These are phyloP conservation scores for Zaprionus vittiger DNA, from an alignment of 1,140 invertebrate species.

Conservation along the genomic window DNA sequence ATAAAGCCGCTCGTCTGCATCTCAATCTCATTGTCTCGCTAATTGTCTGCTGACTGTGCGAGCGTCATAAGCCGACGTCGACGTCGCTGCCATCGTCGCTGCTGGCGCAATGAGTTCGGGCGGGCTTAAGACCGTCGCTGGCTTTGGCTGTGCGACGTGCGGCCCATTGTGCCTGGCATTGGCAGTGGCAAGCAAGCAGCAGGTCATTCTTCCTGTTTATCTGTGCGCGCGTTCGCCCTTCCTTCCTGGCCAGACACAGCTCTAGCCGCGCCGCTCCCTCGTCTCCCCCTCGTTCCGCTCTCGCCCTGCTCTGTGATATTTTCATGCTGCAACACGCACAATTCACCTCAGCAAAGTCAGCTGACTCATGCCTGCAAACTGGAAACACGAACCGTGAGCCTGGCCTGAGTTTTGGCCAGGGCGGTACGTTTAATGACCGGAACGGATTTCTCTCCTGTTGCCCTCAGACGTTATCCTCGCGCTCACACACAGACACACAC, in stretches of 20 bases:
- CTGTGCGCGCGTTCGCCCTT: conserved; percentile 32
- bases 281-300: not conserved
- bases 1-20: conserved; percentile 61
- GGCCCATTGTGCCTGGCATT: conserved; percentile 42
- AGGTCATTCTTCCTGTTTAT: conserved; percentile 82
- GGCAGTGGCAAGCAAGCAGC: conserved; percentile 58
- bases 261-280: not conserved
- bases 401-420: conserved; percentile 32
- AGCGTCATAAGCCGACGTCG: conserved; percentile 50
- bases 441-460: conserved; percentile 67
- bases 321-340: conserved; percentile 79
- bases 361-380: conserved; percentile 68
- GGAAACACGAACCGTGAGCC: conserved; percentile 17
- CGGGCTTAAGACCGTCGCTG: conserved; percentile 34
- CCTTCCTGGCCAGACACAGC: conserved; percentile 29
- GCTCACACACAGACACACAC: not conserved
- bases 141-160: conserved; percentile 14
- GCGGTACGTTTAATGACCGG: conserved; percentile 81
- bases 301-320: conserved; percentile 39
- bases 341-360: conserved; percentile 78
- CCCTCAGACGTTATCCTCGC: conserved; percentile 65
- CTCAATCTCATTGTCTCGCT: conserved; percentile 81
- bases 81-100: conserved; percentile 12
- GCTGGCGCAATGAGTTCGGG: conserved; percentile 55
- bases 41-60: conserved; percentile 69